Conservation (phyloP, 2,797 vertebrate species). For the Acropternis orthonyx region DNA sequence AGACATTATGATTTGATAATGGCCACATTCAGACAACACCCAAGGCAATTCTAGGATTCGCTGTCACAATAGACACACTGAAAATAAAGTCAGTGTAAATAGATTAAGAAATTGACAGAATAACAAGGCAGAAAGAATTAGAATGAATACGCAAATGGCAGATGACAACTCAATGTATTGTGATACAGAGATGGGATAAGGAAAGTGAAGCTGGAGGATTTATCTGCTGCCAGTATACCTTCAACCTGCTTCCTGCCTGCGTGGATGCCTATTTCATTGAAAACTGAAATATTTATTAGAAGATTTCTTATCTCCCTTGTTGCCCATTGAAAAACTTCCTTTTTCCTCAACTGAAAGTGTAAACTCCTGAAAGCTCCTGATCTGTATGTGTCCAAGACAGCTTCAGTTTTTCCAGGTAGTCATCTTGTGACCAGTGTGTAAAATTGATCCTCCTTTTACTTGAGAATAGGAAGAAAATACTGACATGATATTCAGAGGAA, state of each 20-base stretch:
- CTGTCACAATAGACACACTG: slow-evolving; percentile 71
- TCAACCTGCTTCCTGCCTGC: neutral
- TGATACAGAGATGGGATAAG: neutral
- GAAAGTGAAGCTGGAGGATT: neutral
- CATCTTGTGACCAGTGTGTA: neutral
- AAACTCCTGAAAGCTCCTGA: neutral
- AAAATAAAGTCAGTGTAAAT: slow-evolving; percentile 77
- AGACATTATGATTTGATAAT: slow-evolving; percentile 72
- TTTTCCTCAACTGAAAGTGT: neutral
- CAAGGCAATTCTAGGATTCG: slow-evolving; percentile 72
- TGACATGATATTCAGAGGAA: neutral
- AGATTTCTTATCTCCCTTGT: slow-evolving; percentile 28
- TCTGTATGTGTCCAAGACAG: neutral
- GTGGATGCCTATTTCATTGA: neutral
- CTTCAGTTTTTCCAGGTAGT: neutral
- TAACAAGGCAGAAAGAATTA: slow-evolving; percentile 74
- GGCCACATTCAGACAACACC: slow-evolving; percentile 75
- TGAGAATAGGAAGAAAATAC: neutral
- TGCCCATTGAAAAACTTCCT: slow-evolving; percentile 8
- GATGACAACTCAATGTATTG: slow-evolving; percentile 47
- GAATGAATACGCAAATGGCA: slow-evolving; percentile 55
- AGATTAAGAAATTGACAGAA: slow-evolving; percentile 77
- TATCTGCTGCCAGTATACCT: slow-evolving; percentile 42
- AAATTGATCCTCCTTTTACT: neutral
- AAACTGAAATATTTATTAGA: slow-evolving; percentile 39